Evolutionary conservation across 2,113 vertebrate genomes (phyloP).

Genomic region (Setophaga kirtlandii): DNA sequence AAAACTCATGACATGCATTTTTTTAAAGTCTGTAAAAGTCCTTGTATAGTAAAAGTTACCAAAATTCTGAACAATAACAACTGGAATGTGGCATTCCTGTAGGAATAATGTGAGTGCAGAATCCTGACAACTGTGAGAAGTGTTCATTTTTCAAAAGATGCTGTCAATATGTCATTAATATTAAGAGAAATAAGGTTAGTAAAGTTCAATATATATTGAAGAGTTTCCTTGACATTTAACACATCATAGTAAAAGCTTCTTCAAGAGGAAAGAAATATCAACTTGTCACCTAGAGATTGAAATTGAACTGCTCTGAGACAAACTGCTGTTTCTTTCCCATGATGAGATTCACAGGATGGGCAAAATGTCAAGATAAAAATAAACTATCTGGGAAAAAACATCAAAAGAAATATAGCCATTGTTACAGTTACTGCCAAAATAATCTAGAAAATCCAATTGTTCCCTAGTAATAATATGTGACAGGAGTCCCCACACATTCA

Average conservation of each 20-base stretch:
- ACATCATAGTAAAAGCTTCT: constrained; percentile 80
- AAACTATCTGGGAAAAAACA: constrained; percentile 60
- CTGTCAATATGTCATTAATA: constrained; percentile 81
- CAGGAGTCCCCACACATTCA: constrained; percentile 22
- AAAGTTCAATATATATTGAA: constrained; percentile 77
- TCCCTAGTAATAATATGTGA: constrained; percentile 22
- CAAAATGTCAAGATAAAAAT: constrained; percentile 83
- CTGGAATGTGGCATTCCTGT: not conserved
- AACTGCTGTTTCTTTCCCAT: constrained; percentile 76
- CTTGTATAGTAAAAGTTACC: not conserved
- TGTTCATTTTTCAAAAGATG: constrained; percentile 60
- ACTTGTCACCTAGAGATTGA: constrained; percentile 80
- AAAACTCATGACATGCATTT: not conserved
- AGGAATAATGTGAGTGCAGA: constrained; percentile 22
- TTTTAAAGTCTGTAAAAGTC: not conserved
- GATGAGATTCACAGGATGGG: constrained; percentile 77
- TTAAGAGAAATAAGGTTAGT: constrained; percentile 81
- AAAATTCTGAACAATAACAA: not conserved
- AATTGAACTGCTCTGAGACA: constrained; percentile 79
- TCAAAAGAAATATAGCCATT: constrained; percentile 58
- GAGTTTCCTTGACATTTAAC: constrained; percentile 82
- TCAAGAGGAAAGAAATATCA: constrained; percentile 82
- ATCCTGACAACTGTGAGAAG: constrained; percentile 47
- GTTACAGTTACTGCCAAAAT: constrained; percentile 70
- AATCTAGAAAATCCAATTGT: constrained; percentile 63